A percentile compares a stretch with the other conserved stretches of the same genome.
Conservation (phyloP, 30 jellyfish, hydroid and myxozoan species). For the Aurelia aurita complex sp. Pacific region DNA sequence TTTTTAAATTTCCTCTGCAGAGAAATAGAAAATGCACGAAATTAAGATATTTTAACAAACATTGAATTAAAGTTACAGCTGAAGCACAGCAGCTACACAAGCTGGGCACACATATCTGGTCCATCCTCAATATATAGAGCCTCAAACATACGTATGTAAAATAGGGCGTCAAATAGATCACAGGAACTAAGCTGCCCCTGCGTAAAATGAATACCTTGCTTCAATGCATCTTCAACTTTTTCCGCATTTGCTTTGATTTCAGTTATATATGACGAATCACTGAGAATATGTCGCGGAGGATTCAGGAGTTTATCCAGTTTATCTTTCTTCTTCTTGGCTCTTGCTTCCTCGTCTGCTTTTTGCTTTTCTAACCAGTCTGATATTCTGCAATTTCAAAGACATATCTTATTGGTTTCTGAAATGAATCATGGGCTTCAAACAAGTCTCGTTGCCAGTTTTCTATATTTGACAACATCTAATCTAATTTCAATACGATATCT, state of each 20-base stretch:
- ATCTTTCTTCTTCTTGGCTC: slow-evolving; percentile 71
- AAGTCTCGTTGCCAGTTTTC: no score
- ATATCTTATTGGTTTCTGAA: not conserved
- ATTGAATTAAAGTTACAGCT: no score
- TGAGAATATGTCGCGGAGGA: slow-evolving; percentile 78
- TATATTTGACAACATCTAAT: no score
- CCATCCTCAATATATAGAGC: no score
- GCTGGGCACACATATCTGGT: no score
- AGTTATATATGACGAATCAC: slow-evolving; percentile 66
- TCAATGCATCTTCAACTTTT: slow-evolving; percentile 87
- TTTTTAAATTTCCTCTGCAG: no score
- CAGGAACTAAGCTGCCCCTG: not conserved
- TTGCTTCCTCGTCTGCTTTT: slow-evolving; percentile 76
- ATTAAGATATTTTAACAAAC: no score
- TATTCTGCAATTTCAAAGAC: slow-evolving; percentile 40
- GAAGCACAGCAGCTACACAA: no score
- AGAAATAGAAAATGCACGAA: no score
- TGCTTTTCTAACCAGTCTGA: slow-evolving; percentile 87
- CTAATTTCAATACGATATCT: not conserved
- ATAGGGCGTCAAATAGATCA: not conserved
- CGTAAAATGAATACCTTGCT: slow-evolving; percentile 61
- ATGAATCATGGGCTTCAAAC: no score
- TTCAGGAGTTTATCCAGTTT: slow-evolving; percentile 80
- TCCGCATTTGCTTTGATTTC: slow-evolving; percentile 86
- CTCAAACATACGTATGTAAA: no score